A percentile compares a stretch with the other conserved stretches of the same genome.
Conservation (phyloP, 1,140 invertebrate species). For the Drosophila asahinai region DNA sequence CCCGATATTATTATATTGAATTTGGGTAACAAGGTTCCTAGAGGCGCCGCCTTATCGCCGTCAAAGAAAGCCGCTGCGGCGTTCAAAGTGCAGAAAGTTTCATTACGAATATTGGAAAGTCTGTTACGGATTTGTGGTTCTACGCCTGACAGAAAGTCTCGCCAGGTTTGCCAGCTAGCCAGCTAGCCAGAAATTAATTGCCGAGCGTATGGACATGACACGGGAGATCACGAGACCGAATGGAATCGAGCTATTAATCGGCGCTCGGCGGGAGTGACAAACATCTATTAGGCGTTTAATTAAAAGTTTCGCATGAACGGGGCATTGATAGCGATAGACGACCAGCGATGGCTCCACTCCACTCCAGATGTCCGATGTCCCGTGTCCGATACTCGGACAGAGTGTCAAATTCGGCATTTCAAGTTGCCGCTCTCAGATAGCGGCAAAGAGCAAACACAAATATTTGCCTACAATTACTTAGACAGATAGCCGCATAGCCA, state of each 20-base stretch:
- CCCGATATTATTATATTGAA: slow-evolving; percentile 32
- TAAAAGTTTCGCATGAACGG: slow-evolving; percentile 74
- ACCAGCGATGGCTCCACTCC: slow-evolving; percentile 21
- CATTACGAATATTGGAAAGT: slow-evolving; percentile 13
- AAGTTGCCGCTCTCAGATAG: slow-evolving; percentile 74
- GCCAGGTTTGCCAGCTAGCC: slow-evolving; percentile 4
- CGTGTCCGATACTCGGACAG: slow-evolving; percentile 62
- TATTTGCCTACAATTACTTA: slow-evolving; percentile 83
- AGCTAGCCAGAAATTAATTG: slow-evolving; percentile 65
- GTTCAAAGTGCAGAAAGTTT: slow-evolving; percentile 74
- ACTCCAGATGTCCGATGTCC: slow-evolving; percentile 48
- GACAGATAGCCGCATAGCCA: slow-evolving; percentile 43
- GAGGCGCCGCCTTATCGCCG: slow-evolving; percentile 61
- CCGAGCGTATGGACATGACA: slow-evolving; percentile 70
- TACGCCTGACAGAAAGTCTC: slow-evolving; percentile 2
- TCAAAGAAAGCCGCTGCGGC: slow-evolving; percentile 53
- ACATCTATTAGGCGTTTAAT: slow-evolving; percentile 82
- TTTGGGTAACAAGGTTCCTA: slow-evolving; percentile 18
- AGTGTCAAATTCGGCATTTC: slow-evolving; percentile 78
- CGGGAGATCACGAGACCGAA: slow-evolving; percentile 63
- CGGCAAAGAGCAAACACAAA: slow-evolving; percentile 73
- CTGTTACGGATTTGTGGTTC: slow-evolving; percentile 26
- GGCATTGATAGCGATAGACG: slow-evolving; percentile 60
- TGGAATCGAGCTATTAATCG: slow-evolving; percentile 71
- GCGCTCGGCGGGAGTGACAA: slow-evolving; percentile 64